Evolutionary conservation across 2,888 invertebrate species (phyloP), one percentile per base, ranked within the genome.

Genomic region (Platycheirus albimanus): DNA sequence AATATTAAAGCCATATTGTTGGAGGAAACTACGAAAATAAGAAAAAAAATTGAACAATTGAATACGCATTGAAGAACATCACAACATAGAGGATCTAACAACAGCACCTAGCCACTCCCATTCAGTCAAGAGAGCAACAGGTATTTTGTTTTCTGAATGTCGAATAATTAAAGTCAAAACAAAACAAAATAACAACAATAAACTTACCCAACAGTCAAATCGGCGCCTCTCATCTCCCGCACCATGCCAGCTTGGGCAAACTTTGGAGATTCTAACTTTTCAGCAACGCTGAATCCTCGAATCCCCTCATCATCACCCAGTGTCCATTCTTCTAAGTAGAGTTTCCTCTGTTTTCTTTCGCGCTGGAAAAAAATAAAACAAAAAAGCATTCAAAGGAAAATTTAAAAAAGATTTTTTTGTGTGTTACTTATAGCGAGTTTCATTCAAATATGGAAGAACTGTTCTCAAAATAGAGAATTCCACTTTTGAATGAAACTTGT

Each of bases 311-410:
- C 94, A 91, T 95, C 98, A 66, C 97, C 98, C 86, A 97, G 93
- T 0, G 96, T 94, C 95, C 96, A 97, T 90, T 98, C 98, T 91
- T 98, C 98, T 2, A 96, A 95, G 91, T 98, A 98, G 45, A 96
- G 94, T 91, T 98, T 98, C 86, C 96, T 95, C 90, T 97, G 96
- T 89, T 98, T 98, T 85, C 97, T 94, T 91, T 97, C 96, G 88
- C 97, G 94, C 97, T 97, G 91, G 33, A 89, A 87, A 64, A n/a
- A 56, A 24, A 69, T 54, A 67, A 30, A 30, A n/a, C n/a, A 0
- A 43, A 4, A 36, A 56, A 13, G 4, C 38, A 38, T 38, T 38
- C 3, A 13, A 38, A 36, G 7, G 3, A 3, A 13, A 13, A 19
- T 56, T 11, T 52, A 3, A 49, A 13, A 20, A n/a, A n/a, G n/a